A percentile compares a stretch with the other conserved stretches of the same genome.
Conservation (phyloP, 2,888 invertebrate genomes). For the Volucella inanis region DNA sequence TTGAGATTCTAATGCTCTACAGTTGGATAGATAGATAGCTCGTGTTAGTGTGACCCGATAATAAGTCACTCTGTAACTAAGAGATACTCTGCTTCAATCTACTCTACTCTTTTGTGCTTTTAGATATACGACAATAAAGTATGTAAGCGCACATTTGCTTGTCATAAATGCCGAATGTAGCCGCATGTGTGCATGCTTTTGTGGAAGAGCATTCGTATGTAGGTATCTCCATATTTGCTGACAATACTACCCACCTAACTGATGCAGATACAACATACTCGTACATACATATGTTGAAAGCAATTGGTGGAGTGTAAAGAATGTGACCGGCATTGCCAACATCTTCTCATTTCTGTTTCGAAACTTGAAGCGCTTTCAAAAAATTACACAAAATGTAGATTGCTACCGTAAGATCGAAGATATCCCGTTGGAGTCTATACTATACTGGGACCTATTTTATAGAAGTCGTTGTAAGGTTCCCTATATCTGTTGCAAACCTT, state of each 20-base stretch:
- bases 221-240: constrained; percentile 19
- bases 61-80: constrained; percentile 57
- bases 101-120: constrained; percentile 42
- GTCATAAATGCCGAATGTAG: constrained; percentile 39
- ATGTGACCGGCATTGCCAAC: constrained; percentile 54
- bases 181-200: neutral
- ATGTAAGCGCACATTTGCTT: constrained; percentile 45
- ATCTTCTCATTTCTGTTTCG: too few species aligned
- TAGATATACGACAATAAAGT: neutral
- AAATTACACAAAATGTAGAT: too few species aligned
- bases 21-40: constrained; percentile 33
- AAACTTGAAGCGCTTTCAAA: too few species aligned
- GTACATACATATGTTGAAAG: constrained; percentile 49
- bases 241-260: constrained; percentile 62
- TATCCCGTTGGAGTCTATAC: too few species aligned
- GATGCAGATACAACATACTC: constrained; percentile 16
- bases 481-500: too few species aligned
- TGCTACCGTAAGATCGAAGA: too few species aligned
- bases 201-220: too few species aligned
- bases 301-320: constrained; percentile 66
- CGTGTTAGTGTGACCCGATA: constrained; percentile 68
- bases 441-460: too few species aligned
- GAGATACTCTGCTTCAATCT: constrained; percentile 18
- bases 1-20: constrained; percentile 60
- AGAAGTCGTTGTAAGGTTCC: too few species aligned